Evolutionary conservation across 2,888 invertebrate species (phyloP), one percentile per base, ranked within the genome.

Genomic region (Monochamus alternatus): DNA sequence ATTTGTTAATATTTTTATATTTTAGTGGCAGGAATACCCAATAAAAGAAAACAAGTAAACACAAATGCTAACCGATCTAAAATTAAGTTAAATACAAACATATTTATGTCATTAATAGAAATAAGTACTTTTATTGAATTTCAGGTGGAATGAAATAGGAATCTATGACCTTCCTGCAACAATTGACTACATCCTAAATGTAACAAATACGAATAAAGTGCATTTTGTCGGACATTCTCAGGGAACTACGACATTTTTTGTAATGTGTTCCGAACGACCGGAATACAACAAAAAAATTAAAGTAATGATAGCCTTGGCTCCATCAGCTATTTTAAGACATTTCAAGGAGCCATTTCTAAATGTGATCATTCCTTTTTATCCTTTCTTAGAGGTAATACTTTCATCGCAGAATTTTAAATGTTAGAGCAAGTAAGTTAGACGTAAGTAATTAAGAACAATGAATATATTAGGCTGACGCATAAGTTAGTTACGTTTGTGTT

Each of bases 111-210:
- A 22, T 22, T 22, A 22, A 22, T 22, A 22, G 0, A 22, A 22
- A 1, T 22, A 22, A 22, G 22, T 22, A 22, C 22, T 22, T 22
- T 22, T 22, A 22, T 22, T 22, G 22, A 22, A 22, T 79, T 80
- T 74, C 75, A 95, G 95, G 74, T 97, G 94, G 93, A 95, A 97
- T 85, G 94, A 96, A 86, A 95, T 97, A 86, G 95, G 94, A 0
- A 88, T 91, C 74, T 92, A 90, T 80, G 97, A 98, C 87, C 85
- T 97, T 51, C 96, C 97, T 0, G 92, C 94, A 0, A 93, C 93
- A 89, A 93, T 98, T 64, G 94, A 97, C 85, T 92, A 93, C 84
- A 90, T 93, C 22, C 87, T 94, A 1, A 82, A 87, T 0, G 72
- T 81, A 0, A 94, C 95, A 0, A 90, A 91, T 0, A 89, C 91